Conservation (phyloP, 2,888 invertebrate species). For the Chrysolina americana region DNA sequence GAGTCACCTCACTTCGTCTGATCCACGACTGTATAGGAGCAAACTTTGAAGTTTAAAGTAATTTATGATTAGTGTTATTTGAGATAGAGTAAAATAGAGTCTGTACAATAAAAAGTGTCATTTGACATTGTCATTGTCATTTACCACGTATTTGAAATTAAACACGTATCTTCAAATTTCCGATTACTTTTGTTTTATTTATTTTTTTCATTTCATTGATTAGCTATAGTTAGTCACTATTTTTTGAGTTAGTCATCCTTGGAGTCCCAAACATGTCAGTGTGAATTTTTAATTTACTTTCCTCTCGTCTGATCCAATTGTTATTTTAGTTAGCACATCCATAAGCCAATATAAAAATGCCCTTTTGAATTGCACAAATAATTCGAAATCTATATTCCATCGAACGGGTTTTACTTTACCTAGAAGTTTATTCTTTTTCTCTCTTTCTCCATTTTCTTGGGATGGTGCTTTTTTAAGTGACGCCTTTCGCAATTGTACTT, state of each 20-base stretch:
- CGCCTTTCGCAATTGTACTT: constrained; percentile 60
- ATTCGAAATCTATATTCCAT: background rate
- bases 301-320: background rate
- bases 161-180: no score
- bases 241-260: background rate
- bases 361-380: background rate
- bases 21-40: no score
- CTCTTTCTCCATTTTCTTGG: constrained; percentile 62
- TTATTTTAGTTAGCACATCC: constrained; percentile 14
- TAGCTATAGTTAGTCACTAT: background rate
- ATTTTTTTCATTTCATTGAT: background rate
- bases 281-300: background rate
- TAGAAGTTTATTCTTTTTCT: constrained; percentile 62
- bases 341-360: background rate
- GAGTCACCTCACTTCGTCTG: no score
- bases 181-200: no score
- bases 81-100: no score
- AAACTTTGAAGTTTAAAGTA: no score
- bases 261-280: background rate
- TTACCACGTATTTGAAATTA: no score
- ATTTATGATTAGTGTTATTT: no score
- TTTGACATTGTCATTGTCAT: no score
- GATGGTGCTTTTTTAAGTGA: constrained; percentile 58
- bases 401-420: constrained; percentile 51
- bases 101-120: no score